Conservation (phyloP, 1,140 invertebrate genomes). For the Eumeta japonica region DNA sequence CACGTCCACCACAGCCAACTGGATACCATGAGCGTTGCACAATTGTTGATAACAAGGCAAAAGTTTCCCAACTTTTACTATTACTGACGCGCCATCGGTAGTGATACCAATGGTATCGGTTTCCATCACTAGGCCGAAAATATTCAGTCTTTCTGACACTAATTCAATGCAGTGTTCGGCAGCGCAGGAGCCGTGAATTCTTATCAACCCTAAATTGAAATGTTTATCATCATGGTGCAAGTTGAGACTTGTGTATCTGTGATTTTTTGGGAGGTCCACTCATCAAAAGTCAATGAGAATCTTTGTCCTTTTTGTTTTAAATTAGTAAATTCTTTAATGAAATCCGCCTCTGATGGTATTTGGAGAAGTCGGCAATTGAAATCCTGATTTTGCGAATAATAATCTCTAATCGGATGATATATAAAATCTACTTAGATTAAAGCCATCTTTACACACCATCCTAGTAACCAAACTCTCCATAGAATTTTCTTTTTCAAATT, state of each 20-base stretch:
- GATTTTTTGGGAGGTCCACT: constrained; percentile 10
- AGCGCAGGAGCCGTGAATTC: constrained; percentile 5
- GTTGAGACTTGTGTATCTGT: constrained; percentile 12
- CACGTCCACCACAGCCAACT: background rate
- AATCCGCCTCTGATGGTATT: background rate
- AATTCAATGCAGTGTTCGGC: constrained; percentile 2
- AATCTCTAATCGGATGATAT: background rate
- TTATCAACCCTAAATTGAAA: constrained; percentile 9
- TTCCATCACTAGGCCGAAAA: constrained; percentile 5
- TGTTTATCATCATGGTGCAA: constrained; percentile 5
- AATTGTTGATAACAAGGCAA: constrained; percentile 7
- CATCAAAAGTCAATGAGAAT: constrained; percentile 11
- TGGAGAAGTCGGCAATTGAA: background rate
- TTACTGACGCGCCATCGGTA: constrained; percentile 9
- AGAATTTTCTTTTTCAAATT: background rate
- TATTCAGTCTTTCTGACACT: background rate
- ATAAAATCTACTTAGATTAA: background rate
- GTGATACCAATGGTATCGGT: constrained; percentile 6
- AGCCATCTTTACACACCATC: background rate
- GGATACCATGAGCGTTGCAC: background rate
- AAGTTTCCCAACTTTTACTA: constrained; percentile 8
- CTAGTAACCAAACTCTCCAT: background rate
- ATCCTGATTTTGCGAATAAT: background rate
- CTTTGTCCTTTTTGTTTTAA: constrained; percentile 5
- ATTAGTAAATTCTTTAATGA: background rate